A percentile compares a stretch with the other conserved stretches of the same genome.
These are phyloP conservation scores for Caenorhabditis elegans DNA, from an alignment of 1,140 invertebrate genomes.

Conservation along the genomic window WBcel235 BX284602.5:9663501-9664000, in stretches of 20 bases:
- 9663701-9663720: not conserved
- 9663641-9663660: not conserved
- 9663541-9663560: no score
- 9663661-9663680: not conserved
- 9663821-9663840: not conserved
- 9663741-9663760: not conserved
- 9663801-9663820: not conserved
- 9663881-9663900: constrained; percentile 39
- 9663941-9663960: not conserved
- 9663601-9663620: no score
- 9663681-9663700: not conserved
- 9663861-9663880: constrained; percentile 23
- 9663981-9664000: not conserved
- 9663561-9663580: no score
- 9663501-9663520: no score
- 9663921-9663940: not conserved
- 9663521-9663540: no score
- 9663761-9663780: not conserved
- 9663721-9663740: not conserved
- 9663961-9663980: not conserved
- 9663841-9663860: not conserved
- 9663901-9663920: constrained; percentile 29
- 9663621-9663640: not conserved
- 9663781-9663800: not conserved
- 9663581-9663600: no score